Evolutionary conservation across 2,113 vertebrate species (phyloP), one percentile per base, ranked within the genome.

Genomic region (Sebastes fasciatus): DNA sequence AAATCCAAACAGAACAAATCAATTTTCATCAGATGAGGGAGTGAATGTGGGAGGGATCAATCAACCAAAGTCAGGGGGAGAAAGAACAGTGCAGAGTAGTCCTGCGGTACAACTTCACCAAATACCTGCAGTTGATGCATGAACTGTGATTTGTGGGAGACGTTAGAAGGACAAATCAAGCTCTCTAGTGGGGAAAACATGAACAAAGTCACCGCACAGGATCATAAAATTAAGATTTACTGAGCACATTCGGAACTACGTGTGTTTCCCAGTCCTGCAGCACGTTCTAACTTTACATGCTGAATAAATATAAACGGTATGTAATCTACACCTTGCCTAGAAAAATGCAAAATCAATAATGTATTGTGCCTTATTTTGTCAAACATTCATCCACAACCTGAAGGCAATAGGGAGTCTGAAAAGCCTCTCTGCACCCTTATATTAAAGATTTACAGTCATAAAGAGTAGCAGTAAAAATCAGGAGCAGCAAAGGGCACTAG

Each of bases 1-100:
- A 87, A 87, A 76, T 73, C 85, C 83, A 84, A 93, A 87, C 87
- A 92, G 72, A 90, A 91, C 91, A 94, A 96, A 98, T 97, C 96
- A 92, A 96, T 97, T 93, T 94, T 92, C 94, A 95, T 96, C 95
- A 95, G 91, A 74, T 86, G 83, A 83, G 93, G 79, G 82, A 86
- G 88, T 65, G 81, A 62, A 86, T 58, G 88, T 62, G 4, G 63
- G 8, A 46, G n/a, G 52, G 85, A 95, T 97, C 96, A 95, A 96
- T 96, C 94, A 83, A 66, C 80, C 65, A 6, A 79, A 87, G 86
- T 84, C 77, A 74, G 51, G 58, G 51, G 48, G 57, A 77, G 68
- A 64, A 26, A 88, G 74, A 74, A 63, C 54, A 65, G 67, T 0
- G 42, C n/a, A 3, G n/a, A 55, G 76, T 77, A 17, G 55, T 72